Conservation (phyloP, 2,797 vertebrate genomes). For the Macropus fuliginosus region DNA sequence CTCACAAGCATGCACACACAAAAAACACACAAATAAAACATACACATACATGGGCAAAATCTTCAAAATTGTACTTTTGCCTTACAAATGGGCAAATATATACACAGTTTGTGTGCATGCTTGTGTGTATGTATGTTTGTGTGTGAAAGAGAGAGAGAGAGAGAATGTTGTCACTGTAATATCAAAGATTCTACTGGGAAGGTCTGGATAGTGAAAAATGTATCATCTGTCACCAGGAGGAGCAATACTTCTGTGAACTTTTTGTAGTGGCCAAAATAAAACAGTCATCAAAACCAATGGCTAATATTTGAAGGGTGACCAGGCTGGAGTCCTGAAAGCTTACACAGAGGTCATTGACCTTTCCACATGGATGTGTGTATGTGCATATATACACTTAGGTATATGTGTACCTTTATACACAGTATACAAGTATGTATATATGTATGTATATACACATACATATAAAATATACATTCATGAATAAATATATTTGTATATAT, state of each 20-base stretch:
- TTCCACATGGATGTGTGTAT: conserved; percentile 85
- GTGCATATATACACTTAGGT: neutral
- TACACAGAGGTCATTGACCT: conserved; percentile 92
- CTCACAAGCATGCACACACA: too few species aligned
- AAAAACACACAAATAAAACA: too few species aligned
- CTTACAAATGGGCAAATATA: neutral
- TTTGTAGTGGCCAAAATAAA: conserved; percentile 98
- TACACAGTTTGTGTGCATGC: neutral
- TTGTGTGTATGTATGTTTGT: neutral
- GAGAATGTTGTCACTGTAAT: neutral
- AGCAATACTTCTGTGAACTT: conserved; percentile 94
- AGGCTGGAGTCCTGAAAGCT: conserved; percentile 96
- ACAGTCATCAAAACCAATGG: conserved; percentile 93
- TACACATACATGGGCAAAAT: neutral
- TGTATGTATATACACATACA: neutral
- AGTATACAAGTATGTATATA: neutral
- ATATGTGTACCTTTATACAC: neutral
- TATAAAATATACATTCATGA: too few species aligned
- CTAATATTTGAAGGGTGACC: conserved; percentile 97
- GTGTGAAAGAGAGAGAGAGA: neutral
- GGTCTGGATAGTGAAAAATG: conserved; percentile 96
- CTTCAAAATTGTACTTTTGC: neutral
- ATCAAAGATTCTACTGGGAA: conserved; percentile 94
- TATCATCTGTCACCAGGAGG: conserved; percentile 95
- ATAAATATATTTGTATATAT: too few species aligned